These are phyloP conservation scores for Picus viridis DNA, from an alignment of 2,797 vertebrate genomes.

Conservation along the genomic window DNA sequence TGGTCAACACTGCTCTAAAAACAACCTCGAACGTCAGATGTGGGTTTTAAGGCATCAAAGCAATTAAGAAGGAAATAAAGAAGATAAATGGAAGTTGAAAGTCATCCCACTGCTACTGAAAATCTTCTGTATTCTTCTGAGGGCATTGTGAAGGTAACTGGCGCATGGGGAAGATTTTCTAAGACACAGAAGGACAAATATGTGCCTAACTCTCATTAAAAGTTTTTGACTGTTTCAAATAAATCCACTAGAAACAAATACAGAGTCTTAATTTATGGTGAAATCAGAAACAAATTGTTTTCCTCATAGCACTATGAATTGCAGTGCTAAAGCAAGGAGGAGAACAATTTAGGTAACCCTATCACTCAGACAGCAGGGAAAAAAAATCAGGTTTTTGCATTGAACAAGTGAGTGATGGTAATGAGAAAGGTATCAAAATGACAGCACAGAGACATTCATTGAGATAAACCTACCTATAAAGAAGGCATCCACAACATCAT, in stretches of 20 bases:
- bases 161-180: not conserved
- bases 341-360: conserved; percentile 16
- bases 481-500: conserved; percentile 21
- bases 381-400: not conserved
- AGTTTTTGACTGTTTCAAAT: conserved; percentile 1
- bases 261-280: not conserved
- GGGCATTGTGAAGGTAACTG: not conserved
- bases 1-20: not conserved
- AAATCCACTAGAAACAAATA: not conserved
- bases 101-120: not conserved
- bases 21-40: not conserved
- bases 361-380: not conserved
- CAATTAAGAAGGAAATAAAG: not conserved
- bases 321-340: not conserved
- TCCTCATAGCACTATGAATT: conserved; percentile 10
- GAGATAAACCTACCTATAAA: conserved; percentile 50
- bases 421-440: conserved; percentile 43
- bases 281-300: not conserved
- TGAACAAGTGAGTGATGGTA: conserved; percentile 31
- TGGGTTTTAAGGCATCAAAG: not conserved
- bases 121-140: not conserved
- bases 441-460: conserved; percentile 31
- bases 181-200: not conserved
- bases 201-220: not conserved
- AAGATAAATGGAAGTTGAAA: not conserved